Base-by-base conservation (phyloP, 2,797 vertebrate genomes). In the Sebastes kiyomatsui region DNA sequence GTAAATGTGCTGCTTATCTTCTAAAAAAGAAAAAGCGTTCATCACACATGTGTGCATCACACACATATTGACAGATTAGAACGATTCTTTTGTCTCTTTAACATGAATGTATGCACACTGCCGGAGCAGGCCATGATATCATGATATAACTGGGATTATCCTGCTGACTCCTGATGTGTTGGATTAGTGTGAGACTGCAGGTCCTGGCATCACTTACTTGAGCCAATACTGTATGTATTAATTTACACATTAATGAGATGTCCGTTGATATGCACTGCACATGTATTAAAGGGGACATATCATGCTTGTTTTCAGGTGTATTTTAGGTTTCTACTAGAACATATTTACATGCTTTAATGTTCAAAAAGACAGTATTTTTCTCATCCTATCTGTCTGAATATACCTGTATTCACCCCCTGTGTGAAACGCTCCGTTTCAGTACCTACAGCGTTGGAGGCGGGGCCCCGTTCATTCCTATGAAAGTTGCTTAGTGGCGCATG, bases 201-300 rank as follows among this genome's bases (percentile, higher is more conserved):
- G 38, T 72, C 38, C 14, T 35, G 73, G 49, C 67, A 59, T 75
- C 74, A 9, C 55, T 33, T n/a, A 54, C 49, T 30, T 11, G 11
- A 79, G 61, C 88, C 75, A 61, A 82, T 86, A 75, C 28, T 1
- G 13, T 25, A 0, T 60, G 30, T 25, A 32, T 84, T 58, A 0
- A 81, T 84, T 81, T 84, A 70, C 59, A 86, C 67, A 32, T 68
- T 69, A 74, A 87, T 76, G 69, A 76, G 77, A 68, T 4, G 4
- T 6, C 62, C 30, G 27, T 75, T 20, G 25, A 77, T 54, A 7
- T 8, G 11, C 23, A 5, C 12, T 18, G 22, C n/a, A 38, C 67
- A 67, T 9, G 18, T 18, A 16, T 46, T 46, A 46, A 0, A 46
- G 6, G 42, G 16, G 16, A 46, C 42, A 46, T 46, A 46, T 42